Evolutionary conservation across 2,797 vertebrate species (phyloP), one percentile per base, ranked within the genome.

Genomic region (Acrocephalus scirpaceus): DNA sequence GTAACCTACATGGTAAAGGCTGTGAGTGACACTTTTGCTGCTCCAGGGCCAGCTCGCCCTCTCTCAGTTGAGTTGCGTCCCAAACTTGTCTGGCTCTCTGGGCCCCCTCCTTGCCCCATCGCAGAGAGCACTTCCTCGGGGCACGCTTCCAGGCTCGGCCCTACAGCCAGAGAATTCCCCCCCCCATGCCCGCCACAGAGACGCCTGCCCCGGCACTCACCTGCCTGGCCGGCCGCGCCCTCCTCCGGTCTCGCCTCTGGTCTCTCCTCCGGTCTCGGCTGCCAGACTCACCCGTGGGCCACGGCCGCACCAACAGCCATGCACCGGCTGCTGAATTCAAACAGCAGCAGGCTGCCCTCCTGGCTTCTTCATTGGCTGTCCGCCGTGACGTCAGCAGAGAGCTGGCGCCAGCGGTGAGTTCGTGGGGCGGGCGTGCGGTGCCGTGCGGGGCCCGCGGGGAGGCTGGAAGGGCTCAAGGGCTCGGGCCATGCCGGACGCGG

Each of bases 291-390:
- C 58, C 47, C 30, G 9, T 34, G 6, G 23, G 5, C 42, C 10
- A 0, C 25, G 0, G 3, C 67, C 8, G 8, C 7, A 3, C 36
- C 29, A 23, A 71, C 73, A 10, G 48, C 53, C 29, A 0, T 64
- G 9, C 9, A 0, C 9, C 8, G n/a, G 45, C 75, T 51, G 51
- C 78, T 40, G 66, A 40, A 98, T 98, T 98, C 98, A 98, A 98
- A 98, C 66, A 5, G 47, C 30, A 90, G 85, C 92, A 66, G 50
- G 53, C 73, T 71, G 36, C 47, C 48, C 27, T 38, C 62, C 21
- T 2, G 67, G 47, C 47, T 56, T 21, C 6, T 67, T 73, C 51
- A 98, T 98, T 98, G 98, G 97, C 72, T 64, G 30, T 1, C 10
- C 19, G 2, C 1, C 25, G 2, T 89, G 90, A 97, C 96, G 95